Base-by-base conservation (phyloP, 2,888 invertebrate genomes). In the Lithophane leautieri region DNA sequence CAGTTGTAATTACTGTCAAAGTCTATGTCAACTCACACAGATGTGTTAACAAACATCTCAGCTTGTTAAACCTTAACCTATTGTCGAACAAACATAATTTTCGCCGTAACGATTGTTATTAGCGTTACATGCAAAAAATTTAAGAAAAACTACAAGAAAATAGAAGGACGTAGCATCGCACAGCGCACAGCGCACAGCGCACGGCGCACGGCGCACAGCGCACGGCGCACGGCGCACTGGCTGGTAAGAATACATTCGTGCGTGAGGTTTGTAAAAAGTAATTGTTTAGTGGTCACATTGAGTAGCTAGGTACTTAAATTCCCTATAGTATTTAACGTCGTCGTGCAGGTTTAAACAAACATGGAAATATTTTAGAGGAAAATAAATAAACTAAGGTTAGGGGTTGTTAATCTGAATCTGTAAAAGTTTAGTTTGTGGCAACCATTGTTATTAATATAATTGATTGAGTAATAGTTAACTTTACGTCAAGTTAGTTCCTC, bases 161-260 rank as follows among this genome's bases (percentile, higher is more conserved):
- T 28, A 40, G 75, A 79, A 83, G 83, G 68, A 73, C 70, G 52
- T 70, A 63, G 79, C 69, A 71, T 74, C 66, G 58, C 54, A 47
- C 68, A 69, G 69, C 68, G 56, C 42, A 34, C 34, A 34, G 34
- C 34, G 34, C 34, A 34, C 34, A 34, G 34, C 34, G 34, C 34
- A 34, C 34, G 1, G 3, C 65, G 56, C 54, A 47, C 68, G 65
- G 69, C 66, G 58, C 54, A 47, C 68, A 69, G 69, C 68, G 56
- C 42, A 34, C 34, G 3, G 34, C 34, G 34, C 34, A 34, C 34
- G 1, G 3, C n/a, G n/a, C 28, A 34, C 28, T 25, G 52, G 14
- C 14, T 19, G 56, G 25, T 22, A 50, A 60, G 14, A 66, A 72
- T 16, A 28, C 4, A 50, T 50, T 34, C 11, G 25, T 9, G 25